Base-by-base conservation (phyloP, 37 sponge, comb jelly and placozoan species). In the Aphrocallistes beatrix region DNA sequence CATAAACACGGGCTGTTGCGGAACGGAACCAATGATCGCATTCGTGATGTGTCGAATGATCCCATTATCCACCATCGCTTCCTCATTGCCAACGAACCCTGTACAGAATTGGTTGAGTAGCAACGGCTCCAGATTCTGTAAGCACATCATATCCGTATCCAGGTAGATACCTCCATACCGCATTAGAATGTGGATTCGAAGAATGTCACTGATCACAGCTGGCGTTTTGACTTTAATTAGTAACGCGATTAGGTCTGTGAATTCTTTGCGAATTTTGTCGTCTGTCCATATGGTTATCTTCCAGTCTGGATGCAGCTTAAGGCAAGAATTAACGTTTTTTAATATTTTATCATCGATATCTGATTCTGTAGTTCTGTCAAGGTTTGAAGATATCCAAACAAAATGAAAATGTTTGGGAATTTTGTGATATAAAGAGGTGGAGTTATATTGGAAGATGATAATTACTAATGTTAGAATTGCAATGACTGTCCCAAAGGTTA, bases 21-120 rank as follows among this genome's bases (percentile, higher is more conserved):
- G 28, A 32, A 28, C n/a, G 21, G 75, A 60, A 13, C 28, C 75
- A 60, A 60, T 30, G 6, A 60, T 25, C 3, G 75, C 75, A 60
- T 60, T 60, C n/a, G 75, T 60, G 34, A 60, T 60, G 8, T 3
- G 8, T 19, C 8, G 25, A 25, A 60, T 28, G n/a, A 60, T 28
- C 25, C 75, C 75, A 28, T 60, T 60, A 13, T 60, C 75, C n/a
- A 19, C 75, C 8, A 19, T 60, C 28, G 28, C n/a, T 60, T 60
- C 75, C n/a, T 60, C 75, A 13, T 60, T 60, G 34, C 75, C 75
- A 60, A 60, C 75, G n/a, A 60, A 60, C 3, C 28, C 75, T 60
- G 75, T 60, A 60, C 75, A 60, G n/a, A 25, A 60, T 60, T 60
- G 75, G 8, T 6, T 3, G 6, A 25, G 8, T 60, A 60, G 21